Conservation (phyloP, 92 coral and sea anemone species). For the Galaxea fascicularis region DNA sequence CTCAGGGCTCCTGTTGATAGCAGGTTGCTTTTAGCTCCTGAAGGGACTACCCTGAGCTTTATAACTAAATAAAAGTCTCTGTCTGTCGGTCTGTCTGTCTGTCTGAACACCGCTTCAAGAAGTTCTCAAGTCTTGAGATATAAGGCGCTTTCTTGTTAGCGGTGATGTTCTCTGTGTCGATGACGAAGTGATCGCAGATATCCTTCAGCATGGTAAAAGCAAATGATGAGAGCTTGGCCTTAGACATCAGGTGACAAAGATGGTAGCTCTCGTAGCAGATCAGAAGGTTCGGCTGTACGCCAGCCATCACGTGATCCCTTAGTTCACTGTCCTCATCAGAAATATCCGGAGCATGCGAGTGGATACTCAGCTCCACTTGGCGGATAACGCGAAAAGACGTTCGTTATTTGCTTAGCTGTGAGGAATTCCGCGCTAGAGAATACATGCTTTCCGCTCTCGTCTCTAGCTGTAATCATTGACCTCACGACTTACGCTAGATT, state of each 20-base stretch:
- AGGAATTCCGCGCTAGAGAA: conserved; percentile 52
- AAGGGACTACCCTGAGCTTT: no score
- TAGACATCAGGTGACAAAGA: background rate
- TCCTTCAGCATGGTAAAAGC: background rate
- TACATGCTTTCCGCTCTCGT: conserved; percentile 43
- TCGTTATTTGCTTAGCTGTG: conserved; percentile 47
- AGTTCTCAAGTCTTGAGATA: background rate
- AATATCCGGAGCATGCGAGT: background rate
- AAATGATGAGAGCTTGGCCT: background rate
- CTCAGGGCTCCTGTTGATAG: no score
- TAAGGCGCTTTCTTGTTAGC: background rate
- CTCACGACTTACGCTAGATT: conserved; percentile 44
- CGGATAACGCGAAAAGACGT: conserved; percentile 11
- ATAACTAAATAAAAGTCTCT: no score
- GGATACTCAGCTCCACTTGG: no score
- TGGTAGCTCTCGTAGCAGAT: background rate
- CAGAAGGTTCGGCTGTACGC: background rate
- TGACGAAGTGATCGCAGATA: background rate
- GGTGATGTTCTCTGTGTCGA: background rate
- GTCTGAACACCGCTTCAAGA: background rate
- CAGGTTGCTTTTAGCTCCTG: no score
- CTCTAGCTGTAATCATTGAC: conserved; percentile 51
- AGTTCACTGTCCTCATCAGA: background rate
- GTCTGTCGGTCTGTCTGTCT: no score
- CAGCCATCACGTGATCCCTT: background rate